Conservation (phyloP, 37 sponge, comb jelly and placozoan genomes). For the Hexactinellida sp. region DNA sequence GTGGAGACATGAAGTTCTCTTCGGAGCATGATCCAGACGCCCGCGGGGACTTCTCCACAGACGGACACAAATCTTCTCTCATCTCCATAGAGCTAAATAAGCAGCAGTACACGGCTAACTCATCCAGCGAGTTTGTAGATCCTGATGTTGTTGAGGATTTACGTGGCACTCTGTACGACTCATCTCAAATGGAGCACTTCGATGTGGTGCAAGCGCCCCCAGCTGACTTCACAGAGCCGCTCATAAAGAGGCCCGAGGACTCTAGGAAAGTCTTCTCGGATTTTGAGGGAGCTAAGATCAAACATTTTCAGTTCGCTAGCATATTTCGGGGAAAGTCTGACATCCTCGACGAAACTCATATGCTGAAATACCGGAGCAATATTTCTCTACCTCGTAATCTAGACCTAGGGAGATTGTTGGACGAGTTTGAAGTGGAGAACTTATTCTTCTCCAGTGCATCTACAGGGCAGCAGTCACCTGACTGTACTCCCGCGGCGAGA, state of each 20-base stretch:
- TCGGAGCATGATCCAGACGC: not conserved
- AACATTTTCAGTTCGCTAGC: not conserved
- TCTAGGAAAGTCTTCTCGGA: not conserved
- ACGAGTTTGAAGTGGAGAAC: not conserved
- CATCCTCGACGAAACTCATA: not conserved
- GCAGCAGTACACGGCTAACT: not conserved
- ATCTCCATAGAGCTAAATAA: not conserved
- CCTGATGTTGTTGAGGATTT: not conserved
- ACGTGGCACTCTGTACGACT: not conserved
- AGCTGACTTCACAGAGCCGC: slow-evolving; percentile 4
- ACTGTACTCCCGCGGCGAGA: not conserved
- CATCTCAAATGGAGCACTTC: not conserved
- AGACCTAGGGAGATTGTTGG: not conserved
- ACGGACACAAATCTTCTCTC: not conserved
- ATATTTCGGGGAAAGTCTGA: not conserved
- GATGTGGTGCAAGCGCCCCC: slow-evolving; percentile 23
- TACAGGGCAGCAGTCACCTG: not conserved
- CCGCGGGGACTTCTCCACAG: not conserved
- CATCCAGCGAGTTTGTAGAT: not conserved
- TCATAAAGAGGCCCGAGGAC: not conserved
- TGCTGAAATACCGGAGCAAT: not conserved
- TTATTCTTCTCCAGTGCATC: not conserved
- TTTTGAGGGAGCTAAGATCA: not conserved
- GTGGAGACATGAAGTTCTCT: not conserved
- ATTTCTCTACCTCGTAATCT: not conserved